These are phyloP conservation scores for Anhinga anhinga DNA, from an alignment of 2,113 vertebrate genomes.

Conservation along the genomic window DNA sequence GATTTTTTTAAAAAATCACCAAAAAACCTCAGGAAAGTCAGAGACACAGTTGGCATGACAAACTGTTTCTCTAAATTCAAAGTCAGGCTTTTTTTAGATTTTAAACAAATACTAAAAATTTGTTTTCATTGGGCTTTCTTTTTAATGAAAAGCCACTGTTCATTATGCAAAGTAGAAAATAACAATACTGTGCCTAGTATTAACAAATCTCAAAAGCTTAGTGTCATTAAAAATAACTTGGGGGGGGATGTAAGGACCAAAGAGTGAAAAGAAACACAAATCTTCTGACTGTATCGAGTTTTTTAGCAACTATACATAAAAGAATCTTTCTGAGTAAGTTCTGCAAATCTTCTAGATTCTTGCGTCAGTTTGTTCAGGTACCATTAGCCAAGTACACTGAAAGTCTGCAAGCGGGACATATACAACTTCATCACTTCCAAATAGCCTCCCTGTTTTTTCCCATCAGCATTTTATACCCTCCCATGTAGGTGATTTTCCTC, in stretches of 20 bases:
- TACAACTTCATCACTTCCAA: not conserved
- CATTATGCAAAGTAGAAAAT: not conserved
- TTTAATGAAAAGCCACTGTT: not conserved
- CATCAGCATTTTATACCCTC: not conserved
- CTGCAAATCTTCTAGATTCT: not conserved
- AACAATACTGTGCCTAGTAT: not conserved
- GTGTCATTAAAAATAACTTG: not conserved
- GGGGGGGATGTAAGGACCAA: not conserved
- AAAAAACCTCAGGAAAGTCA: not conserved
- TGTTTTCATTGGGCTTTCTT: not conserved
- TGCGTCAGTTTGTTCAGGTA: not conserved
- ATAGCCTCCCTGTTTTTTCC: not conserved
- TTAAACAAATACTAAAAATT: not conserved
- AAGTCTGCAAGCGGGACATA: not conserved
- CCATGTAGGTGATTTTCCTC: not conserved
- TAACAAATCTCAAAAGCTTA: not conserved
- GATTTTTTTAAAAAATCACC: not conserved
- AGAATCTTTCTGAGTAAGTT: not conserved
- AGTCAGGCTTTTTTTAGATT: not conserved
- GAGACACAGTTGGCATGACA: rapidly evolving
- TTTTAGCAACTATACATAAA: not conserved
- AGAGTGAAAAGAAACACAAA: not conserved
- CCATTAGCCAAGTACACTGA: not conserved
- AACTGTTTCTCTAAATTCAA: not conserved
- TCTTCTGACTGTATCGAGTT: not conserved